Base-by-base conservation (phyloP, 2,113 vertebrate genomes). In the Orycteropus afer region DNA sequence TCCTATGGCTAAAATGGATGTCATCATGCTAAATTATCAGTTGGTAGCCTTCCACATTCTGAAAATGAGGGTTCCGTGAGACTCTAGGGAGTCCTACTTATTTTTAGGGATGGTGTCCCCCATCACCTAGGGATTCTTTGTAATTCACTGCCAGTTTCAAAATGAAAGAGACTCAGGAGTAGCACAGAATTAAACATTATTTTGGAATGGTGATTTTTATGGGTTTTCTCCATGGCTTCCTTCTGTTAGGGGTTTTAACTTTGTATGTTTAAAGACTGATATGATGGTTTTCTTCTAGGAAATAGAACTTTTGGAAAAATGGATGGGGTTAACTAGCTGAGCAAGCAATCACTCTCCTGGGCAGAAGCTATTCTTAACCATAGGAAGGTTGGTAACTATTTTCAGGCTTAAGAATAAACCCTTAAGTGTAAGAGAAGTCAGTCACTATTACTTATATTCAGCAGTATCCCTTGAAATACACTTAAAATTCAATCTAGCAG, bases 371-470 rank as follows among this genome's bases (percentile, higher is more conserved):
- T 7, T 85, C 80, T 85, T 34, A 20, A 8, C 22, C 45, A 18
- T 5, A 10, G 17, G 53, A 65, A 40, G 8, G 7, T 34, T 15
- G 45, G 23, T 37, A 67, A 69, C 77, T 65, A 27, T 55, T 85
- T 27, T 90, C 51, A 47, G 57, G 25, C n/a, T 82, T 63, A 63
- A 92, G 65, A 93, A 82, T 71, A 47, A 88, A 69, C 67, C 47
- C 69, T 69, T 86, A 83, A 57, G 55, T 78, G 29, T 83, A 94
- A 83, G 86, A 83, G 86, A 91, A 91, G 57, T 71, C 90, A 79
- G 81, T 11, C 77, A 13, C 8, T n/a, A 57, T 74, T 32, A 63
- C 84, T 86, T 40, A 40, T 90, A 92, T 73, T 59, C 59, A 95
- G 89, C 82, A 73, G n/a, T 42, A 79, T 61, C 11, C 45, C 76